These are phyloP conservation scores for Hemithea aestivaria DNA, from an alignment of 2,888 invertebrate species.

Conservation along the genomic window DNA sequence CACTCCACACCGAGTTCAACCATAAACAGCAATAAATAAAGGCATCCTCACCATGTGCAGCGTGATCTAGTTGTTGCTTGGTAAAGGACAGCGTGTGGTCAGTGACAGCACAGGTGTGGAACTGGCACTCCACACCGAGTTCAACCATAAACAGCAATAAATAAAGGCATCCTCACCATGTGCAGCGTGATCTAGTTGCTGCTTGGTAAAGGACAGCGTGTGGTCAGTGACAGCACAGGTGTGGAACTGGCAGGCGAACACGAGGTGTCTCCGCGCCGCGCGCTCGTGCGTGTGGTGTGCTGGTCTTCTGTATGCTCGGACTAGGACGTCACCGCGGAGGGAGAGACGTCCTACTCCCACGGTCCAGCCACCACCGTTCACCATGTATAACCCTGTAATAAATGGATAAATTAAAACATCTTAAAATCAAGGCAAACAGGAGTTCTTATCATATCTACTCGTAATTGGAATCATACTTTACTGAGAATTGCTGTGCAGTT, in stretches of 20 bases:
- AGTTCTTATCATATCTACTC: too few relatives aligned
- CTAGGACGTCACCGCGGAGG: constrained; percentile 92
- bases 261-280: constrained; percentile 80
- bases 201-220: constrained; percentile 90
- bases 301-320: constrained; percentile 91
- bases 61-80: constrained; percentile 91
- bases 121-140: constrained; percentile 92
- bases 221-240: constrained; percentile 94
- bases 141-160: too few relatives aligned
- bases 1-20: too few relatives aligned
- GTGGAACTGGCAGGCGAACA: constrained; percentile 95
- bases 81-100: constrained; percentile 91
- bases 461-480: too few relatives aligned
- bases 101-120: constrained; percentile 95
- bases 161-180: too few relatives aligned
- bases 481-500: too few relatives aligned
- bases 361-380: constrained; percentile 83
- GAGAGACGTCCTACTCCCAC: constrained; percentile 81
- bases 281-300: constrained; percentile 61
- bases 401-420: neutral
- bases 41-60: constrained; percentile 85
- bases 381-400: constrained; percentile 82
- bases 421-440: too few relatives aligned
- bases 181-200: constrained; percentile 91
- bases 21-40: too few relatives aligned